Evolutionary conservation across 2,797 vertebrate genomes (phyloP), one percentile per base, ranked within the genome.

Genomic region (Sorex maritimensis): DNA sequence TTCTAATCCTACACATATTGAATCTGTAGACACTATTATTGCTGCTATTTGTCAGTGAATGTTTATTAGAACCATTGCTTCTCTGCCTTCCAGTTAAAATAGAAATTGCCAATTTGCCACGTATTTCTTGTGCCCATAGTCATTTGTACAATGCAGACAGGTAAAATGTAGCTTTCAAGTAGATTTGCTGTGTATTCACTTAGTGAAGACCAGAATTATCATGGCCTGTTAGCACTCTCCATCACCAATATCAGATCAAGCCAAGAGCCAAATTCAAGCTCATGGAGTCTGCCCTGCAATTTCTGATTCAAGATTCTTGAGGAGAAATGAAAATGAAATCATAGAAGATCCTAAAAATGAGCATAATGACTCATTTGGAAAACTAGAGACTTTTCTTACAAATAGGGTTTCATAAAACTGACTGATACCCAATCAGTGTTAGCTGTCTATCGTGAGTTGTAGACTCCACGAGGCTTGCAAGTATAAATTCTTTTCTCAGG

Each of bases 41-140:
- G 80, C n/a, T 15, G n/a, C 85, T 1, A 9, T 88, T 86, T 88
- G 58, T 88, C 73, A 75, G 58, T 7, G 9, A 75, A 28, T 63
- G 10, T 28, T 74, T 93, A 68, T 93, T 86, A 84, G 30, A 90
- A 13, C 49, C 46, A 81, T 86, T 75, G 17, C 17, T 95, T 92
- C 84, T 21, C 77, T 55, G 7, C 30, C 82, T 74, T 52, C 65
- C 55, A 55, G 3, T 5, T 63, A 2, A 65, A 84, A 38, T 71
- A 21, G 75, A 78, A 71, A 84, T 86, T 44, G 24, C 44, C 91
- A 79, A 30, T 30, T 88, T 74, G 55, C 4, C 58, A 75, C 49
- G 34, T 58, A 92, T 63, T 89, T 74, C 15, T 81, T 30, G 67
- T 89, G 93, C 86, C 46, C 23, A 34, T 0, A 65, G 11, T 78